Conservation (phyloP, 35 echinoderm and acorn worm species). For the Strongylocentrotus purpuratus region DNA sequence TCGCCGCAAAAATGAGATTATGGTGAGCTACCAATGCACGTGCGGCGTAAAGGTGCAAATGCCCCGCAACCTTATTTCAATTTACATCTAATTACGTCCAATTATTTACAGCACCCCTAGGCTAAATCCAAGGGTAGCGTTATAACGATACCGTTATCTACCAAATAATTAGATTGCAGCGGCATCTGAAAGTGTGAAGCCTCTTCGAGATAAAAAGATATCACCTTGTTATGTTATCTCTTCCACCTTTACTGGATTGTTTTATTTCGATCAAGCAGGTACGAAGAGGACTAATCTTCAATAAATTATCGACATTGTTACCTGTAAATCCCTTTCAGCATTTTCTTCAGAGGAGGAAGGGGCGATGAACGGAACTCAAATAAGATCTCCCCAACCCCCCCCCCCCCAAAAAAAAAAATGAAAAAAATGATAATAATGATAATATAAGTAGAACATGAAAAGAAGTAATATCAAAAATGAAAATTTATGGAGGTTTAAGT, state of each 20-base stretch:
- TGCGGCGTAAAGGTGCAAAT: not conserved
- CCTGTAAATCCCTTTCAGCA: no score
- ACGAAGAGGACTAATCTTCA: no score
- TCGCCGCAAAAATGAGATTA: not conserved
- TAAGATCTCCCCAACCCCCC: no score
- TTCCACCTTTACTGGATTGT: not conserved
- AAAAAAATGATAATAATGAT: no score
- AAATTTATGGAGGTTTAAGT: no score
- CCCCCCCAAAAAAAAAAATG: no score
- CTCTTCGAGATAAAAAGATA: not conserved
- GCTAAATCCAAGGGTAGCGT: not conserved
- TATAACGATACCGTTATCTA: not conserved
- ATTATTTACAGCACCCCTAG: not conserved
- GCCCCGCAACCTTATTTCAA: constrained; percentile 15
- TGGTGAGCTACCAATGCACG: not conserved
- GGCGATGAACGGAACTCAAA: no score
- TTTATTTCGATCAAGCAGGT: no score
- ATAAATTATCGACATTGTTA: no score
- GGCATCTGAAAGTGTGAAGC: not conserved
- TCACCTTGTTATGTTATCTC: not conserved
- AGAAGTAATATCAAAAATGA: no score
- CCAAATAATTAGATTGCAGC: not conserved
- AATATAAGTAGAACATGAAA: no score
- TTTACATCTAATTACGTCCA: constrained; percentile 13
- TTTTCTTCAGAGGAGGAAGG: no score